Conservation (phyloP, 2,797 vertebrate genomes). For the Mareca strepera region DNA sequence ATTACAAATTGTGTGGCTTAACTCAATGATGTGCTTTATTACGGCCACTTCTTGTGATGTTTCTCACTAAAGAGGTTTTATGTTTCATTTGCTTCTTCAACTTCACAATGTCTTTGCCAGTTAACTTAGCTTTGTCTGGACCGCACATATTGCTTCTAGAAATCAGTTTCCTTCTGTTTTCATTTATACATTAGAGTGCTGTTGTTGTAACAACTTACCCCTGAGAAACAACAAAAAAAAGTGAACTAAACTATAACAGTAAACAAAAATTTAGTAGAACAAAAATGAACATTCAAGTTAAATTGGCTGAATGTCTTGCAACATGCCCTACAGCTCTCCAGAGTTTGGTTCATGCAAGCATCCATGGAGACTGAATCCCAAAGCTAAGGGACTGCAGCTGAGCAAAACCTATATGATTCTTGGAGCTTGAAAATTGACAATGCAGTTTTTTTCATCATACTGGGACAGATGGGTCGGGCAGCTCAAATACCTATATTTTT, state of each 20-base stretch:
- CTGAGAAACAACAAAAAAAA: neutral
- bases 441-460: neutral
- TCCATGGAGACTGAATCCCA: neutral
- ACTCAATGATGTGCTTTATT: neutral
- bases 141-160: neutral
- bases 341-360: neutral
- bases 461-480: neutral
- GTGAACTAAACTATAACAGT: neutral
- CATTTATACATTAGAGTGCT: neutral
- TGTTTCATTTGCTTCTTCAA: neutral
- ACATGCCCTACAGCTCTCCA: neutral
- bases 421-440: neutral
- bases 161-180: conserved; percentile 31
- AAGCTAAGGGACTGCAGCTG: neutral
- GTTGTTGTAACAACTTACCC: neutral
- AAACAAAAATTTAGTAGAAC: conserved; percentile 1
- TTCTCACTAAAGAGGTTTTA: neutral
- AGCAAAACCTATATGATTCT: neutral
- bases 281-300: neutral
- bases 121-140: neutral
- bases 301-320: neutral
- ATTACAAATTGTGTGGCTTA: conserved; percentile 11
- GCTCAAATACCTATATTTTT: rapidly evolving
- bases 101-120: neutral
- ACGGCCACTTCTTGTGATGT: neutral